Percentiles rank a stretch among this genome's conserved stretches.
Evolutionary conservation across 1,140 invertebrate species (phyloP).

Genomic region (Harpegnathos saltator): DNA sequence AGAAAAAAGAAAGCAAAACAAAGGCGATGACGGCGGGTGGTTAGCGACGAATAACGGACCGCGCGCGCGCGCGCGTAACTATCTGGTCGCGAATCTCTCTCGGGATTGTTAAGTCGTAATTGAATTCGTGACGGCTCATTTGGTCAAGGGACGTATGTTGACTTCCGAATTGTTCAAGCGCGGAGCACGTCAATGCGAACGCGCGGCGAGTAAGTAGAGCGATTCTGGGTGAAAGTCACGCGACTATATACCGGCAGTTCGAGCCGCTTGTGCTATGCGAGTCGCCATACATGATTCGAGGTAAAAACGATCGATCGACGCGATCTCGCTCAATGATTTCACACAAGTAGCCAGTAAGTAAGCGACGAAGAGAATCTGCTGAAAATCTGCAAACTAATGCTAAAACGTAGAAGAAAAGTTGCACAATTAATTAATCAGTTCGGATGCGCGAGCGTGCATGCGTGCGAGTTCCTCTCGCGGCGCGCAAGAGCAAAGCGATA

Average conservation of each 20-base stretch:
- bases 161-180: conserved; percentile 64
- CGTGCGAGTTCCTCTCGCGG: no score
- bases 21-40: no score
- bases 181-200: conserved; percentile 37
- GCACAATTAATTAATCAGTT: no score
- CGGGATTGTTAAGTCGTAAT: neutral
- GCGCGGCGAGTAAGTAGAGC: conserved; percentile 79
- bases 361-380: neutral
- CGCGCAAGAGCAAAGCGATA: neutral
- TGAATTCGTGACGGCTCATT: neutral
- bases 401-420: neutral
- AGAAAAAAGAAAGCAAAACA: no score
- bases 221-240: conserved; percentile 80
- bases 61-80: neutral
- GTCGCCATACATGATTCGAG: conserved; percentile 51
- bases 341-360: conserved; percentile 14
- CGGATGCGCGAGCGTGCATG: no score
- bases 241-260: conserved; percentile 55
- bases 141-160: conserved; percentile 16
- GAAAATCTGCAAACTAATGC: neutral
- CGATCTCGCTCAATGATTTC: conserved; percentile 50
- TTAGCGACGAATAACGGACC: neutral
- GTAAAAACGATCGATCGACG: conserved; percentile 53
- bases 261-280: conserved; percentile 46
- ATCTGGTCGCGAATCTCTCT: neutral